These are phyloP conservation scores for Antennarius striatus DNA, from an alignment of 2,113 vertebrate genomes.

Conservation along the genomic window DNA sequence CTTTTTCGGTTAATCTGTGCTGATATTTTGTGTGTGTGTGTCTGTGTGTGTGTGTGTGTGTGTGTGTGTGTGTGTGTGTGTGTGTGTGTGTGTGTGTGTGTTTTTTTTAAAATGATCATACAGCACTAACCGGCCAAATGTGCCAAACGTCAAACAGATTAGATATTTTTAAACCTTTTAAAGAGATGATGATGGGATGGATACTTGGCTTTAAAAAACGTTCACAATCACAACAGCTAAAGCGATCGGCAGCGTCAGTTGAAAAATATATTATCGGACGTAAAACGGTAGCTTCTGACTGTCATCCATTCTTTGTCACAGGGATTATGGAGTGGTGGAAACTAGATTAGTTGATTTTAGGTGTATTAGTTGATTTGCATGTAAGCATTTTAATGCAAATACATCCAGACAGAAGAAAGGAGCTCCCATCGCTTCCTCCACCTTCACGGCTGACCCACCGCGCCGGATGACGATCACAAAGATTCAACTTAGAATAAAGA, in stretches of 20 bases:
- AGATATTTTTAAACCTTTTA: not conserved
- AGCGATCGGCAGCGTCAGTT: slow-evolving; percentile 48
- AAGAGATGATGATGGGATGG: slow-evolving; percentile 4
- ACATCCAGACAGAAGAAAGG: not conserved
- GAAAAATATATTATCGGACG: slow-evolving; percentile 29
- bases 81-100: too few relatives aligned
- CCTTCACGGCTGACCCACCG: not conserved
- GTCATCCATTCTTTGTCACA: slow-evolving; percentile 9
- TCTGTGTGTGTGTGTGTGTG: too few relatives aligned
- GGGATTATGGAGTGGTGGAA: not conserved
- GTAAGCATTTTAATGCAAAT: slow-evolving; percentile 33
- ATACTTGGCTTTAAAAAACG: slow-evolving; percentile 43
- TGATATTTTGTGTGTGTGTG: too few relatives aligned
- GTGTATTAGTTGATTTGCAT: slow-evolving; percentile 18
- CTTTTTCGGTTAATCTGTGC: too few relatives aligned
- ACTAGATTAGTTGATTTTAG: too few relatives aligned
- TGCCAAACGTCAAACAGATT: too few relatives aligned
- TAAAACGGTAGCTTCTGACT: slow-evolving; percentile 16
- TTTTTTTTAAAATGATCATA: too few relatives aligned
- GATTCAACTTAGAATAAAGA: slow-evolving; percentile 11
- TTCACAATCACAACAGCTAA: slow-evolving; percentile 40
- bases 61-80: too few relatives aligned
- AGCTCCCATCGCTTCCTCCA: slow-evolving; percentile 2
- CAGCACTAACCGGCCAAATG: too few relatives aligned
- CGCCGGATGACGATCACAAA: slow-evolving; percentile 1